phyloP scores from a whole-genome alignment of 2,113 vertebrate species.

The Saccopteryx leptura region DNA sequence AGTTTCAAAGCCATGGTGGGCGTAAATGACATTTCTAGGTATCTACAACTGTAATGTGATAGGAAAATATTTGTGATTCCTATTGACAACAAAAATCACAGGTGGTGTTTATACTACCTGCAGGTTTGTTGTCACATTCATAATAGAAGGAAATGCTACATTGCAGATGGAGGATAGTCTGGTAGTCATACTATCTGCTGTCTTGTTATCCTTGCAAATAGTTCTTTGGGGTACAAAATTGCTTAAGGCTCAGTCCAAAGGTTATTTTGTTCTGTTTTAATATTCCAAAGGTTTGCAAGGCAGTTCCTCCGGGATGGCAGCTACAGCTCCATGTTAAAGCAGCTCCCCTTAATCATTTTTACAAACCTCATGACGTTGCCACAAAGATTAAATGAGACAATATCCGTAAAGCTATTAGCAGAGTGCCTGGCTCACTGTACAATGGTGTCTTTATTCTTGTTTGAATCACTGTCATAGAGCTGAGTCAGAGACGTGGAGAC shows the following conservation, averaged over 20 bases:
- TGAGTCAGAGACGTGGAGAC: background rate
- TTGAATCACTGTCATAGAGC: background rate
- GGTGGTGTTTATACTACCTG: background rate
- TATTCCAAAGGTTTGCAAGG: background rate
- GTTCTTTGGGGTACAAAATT: background rate
- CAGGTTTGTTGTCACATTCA: background rate
- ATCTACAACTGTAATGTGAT: conserved; percentile 35
- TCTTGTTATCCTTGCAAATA: background rate
- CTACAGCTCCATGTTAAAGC: background rate
- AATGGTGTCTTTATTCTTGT: background rate
- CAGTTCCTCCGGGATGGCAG: background rate
- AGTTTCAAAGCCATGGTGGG: background rate
- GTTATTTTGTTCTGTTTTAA: background rate
- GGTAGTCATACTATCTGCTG: background rate
- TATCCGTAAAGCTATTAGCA: background rate
- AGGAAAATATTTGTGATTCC: conserved; percentile 68
- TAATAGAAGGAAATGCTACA: conserved; percentile 46
- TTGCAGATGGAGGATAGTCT: background rate
- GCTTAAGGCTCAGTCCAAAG: background rate
- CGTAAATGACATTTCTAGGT: background rate
- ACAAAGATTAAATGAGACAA: background rate
- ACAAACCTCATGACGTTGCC: background rate
- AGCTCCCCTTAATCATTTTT: background rate
- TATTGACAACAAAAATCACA: conserved; percentile 43
- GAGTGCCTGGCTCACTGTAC: background rate